Conservation (phyloP, 2,113 vertebrate species). For the Corvus moneduloides region DNA sequence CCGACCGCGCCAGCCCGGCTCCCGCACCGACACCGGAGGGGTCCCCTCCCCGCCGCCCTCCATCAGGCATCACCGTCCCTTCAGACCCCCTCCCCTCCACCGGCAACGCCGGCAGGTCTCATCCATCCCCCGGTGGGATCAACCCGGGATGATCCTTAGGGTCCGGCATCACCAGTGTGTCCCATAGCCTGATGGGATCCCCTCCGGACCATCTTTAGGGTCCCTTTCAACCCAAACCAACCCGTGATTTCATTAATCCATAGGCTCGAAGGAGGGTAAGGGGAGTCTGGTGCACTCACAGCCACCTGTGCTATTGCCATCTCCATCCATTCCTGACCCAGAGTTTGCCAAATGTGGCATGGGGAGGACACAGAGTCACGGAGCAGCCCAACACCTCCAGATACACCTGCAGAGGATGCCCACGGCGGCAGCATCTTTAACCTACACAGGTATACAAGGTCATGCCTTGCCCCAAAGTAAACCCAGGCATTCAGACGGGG, state of each 20-base stretch:
- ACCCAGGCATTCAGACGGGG: neutral
- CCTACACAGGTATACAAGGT: neutral
- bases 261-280: neutral
- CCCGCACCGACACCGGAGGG: neutral
- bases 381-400: neutral
- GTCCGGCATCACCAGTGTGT: neutral
- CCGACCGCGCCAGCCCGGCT: neutral
- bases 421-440: neutral
- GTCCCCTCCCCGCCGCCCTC: neutral
- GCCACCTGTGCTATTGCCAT: neutral
- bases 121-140: neutral
- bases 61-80: neutral
- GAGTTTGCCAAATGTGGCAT: neutral
- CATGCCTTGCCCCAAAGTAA: neutral
- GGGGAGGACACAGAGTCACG: neutral
- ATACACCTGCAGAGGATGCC: neutral
- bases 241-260: neutral
- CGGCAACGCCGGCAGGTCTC: neutral
- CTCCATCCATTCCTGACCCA: neutral
- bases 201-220: neutral
- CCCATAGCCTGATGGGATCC: too few relatives aligned
- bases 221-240: neutral
- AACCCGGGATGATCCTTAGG: neutral
- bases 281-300: neutral
- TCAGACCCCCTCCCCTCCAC: constrained; percentile 64